Evolutionary conservation across 2,888 invertebrate species (phyloP), one percentile per base, ranked within the genome.

Genomic region (Nomada ruficornis): DNA sequence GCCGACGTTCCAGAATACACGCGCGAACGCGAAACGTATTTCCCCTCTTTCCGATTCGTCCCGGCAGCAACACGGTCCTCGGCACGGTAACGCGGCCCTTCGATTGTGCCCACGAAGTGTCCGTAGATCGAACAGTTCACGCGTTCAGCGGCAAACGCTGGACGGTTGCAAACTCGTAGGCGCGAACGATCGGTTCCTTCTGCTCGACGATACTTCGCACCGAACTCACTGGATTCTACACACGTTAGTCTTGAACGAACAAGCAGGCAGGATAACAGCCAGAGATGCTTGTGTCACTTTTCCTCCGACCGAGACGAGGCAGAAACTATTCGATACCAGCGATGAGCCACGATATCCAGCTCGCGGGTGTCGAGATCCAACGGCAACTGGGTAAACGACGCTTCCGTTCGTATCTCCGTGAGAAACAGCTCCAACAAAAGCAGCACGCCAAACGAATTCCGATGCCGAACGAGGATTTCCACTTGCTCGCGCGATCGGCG

Each of bases 401-500:
- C 47, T 47, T 47, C 13, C 47, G 13, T 47, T 47, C 15, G 47
- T 47, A 23, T 68, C 55, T 68, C 42, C 20, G 26, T 18, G 13
- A 44, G n/a, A 10, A 20, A 7, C 20, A 20, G 5, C 36, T 36
- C 36, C 7, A 36, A 36, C 36, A 36, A 36, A 36, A 36, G 36
- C 36, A 36, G 7, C 36, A 36, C 7, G 36, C 36, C 36, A 36
- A 36, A 36, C 36, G 54, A 36, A 47, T 44, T n/a, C 62, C 69
- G 52, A 20, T 47, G 69, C 54, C 75, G 65, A 63, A 50, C 50
- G 55, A 63, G 78, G 59, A 72, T 80, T 82, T 77, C 78, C 68
- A 83, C 82, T 80, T 88, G 86, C 86, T 85, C 82, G 90, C 91
- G 90, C 92, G 92, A 91, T 92, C 91, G 89, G 88, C 90, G 89